Conservation (phyloP, 1,140 invertebrate genomes). For the Spodoptera frugiperda region DNA sequence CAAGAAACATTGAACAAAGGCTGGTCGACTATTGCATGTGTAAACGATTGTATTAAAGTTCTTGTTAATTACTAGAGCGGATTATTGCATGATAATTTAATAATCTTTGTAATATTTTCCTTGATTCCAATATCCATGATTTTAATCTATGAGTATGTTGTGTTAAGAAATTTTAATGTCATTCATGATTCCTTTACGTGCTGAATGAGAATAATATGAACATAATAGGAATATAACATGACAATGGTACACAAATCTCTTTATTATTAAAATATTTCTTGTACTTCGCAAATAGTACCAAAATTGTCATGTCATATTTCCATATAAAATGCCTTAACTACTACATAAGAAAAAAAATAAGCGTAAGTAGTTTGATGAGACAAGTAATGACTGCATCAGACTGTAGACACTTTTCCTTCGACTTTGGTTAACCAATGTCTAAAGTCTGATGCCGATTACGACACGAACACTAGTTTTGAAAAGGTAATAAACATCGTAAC, state of each 20-base stretch:
- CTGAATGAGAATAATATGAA: constrained; percentile 14
- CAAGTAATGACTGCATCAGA: background rate
- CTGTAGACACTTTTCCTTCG: too few species aligned
- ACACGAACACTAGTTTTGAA: too few species aligned
- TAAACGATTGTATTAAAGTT: too few species aligned
- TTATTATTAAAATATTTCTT: too few species aligned
- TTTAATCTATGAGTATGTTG: background rate
- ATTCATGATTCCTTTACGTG: constrained; percentile 63
- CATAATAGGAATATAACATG: constrained; percentile 47
- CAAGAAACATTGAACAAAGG: background rate
- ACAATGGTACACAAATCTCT: too few species aligned
- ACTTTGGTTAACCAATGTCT: too few species aligned
- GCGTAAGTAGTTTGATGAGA: constrained; percentile 9
- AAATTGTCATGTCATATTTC: background rate
- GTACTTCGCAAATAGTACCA: background rate
- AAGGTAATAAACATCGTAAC: too few species aligned
- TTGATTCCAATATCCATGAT: background rate
- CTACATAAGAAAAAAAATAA: background rate
- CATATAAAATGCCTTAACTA: background rate
- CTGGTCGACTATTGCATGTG: background rate
- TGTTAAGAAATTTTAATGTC: constrained; percentile 37
- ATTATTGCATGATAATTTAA: constrained; percentile 12
- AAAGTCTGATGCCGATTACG: too few species aligned
- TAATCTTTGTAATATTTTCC: background rate
- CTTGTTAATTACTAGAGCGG: background rate